phyloP scores from a whole-genome alignment of 2,797 vertebrate genomes.

The Lophius americanus region DNA sequence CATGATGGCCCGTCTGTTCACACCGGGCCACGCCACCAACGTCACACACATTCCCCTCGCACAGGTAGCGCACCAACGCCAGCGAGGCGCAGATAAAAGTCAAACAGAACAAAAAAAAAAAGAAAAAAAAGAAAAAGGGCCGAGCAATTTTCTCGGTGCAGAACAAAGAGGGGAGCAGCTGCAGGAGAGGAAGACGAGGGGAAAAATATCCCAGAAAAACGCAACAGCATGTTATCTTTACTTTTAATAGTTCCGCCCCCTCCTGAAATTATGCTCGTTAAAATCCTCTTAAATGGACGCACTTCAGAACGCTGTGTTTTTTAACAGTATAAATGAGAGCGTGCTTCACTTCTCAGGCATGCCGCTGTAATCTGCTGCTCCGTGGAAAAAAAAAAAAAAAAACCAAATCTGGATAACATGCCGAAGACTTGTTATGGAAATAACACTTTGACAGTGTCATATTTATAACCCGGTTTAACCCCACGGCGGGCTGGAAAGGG shows the following conservation, averaged over 20 bases:
- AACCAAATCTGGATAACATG: slow-evolving; percentile 21
- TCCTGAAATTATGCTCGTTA: slow-evolving; percentile 61
- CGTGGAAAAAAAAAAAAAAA: slow-evolving; percentile 43
- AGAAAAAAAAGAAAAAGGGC: slow-evolving; percentile 26
- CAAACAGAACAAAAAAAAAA: slow-evolving; percentile 23
- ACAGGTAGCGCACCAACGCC: slow-evolving; percentile 63
- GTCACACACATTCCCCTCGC: slow-evolving; percentile 74
- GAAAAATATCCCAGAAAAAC: slow-evolving; percentile 27
- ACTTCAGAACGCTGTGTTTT: slow-evolving; percentile 55
- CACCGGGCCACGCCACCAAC: slow-evolving; percentile 73
- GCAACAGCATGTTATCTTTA: slow-evolving; percentile 51
- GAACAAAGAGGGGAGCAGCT: slow-evolving; percentile 47
- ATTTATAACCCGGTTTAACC: slow-evolving; percentile 68
- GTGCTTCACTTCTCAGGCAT: slow-evolving; percentile 48
- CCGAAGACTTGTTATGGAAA: slow-evolving; percentile 42
- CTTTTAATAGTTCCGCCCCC: slow-evolving; percentile 54
- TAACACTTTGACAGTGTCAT: slow-evolving; percentile 47
- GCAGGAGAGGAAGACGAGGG: slow-evolving; percentile 43
- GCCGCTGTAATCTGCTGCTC: slow-evolving; percentile 44
- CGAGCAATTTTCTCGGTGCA: slow-evolving; percentile 47
- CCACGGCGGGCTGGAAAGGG: slow-evolving; percentile 43
- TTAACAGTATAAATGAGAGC: slow-evolving; percentile 58
- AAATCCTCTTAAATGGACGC: slow-evolving; percentile 63
- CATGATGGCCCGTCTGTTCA: slow-evolving; percentile 76
- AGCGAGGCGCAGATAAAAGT: slow-evolving; percentile 57